Evolutionary conservation across 1,140 invertebrate genomes (phyloP).

Genomic region (silkworm (Bombyx mori)): ASM3026992v2 NC_085116.1:12123001-12123500

Average conservation of each 20-base stretch:
- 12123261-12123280: slow-evolving; percentile 66
- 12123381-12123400: background rate
- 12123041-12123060: slow-evolving; percentile 20
- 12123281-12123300: slow-evolving; percentile 56
- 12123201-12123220: slow-evolving; percentile 65
- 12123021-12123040: slow-evolving; percentile 28
- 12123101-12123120: slow-evolving; percentile 21
- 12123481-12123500: slow-evolving; percentile 1
- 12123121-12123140: slow-evolving; percentile 39
- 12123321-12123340: background rate
- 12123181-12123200: slow-evolving; percentile 69
- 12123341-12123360: background rate
- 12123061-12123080: slow-evolving; percentile 39
- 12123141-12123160: slow-evolving; percentile 45
- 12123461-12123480: background rate
- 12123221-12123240: slow-evolving; percentile 68
- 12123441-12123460: background rate
- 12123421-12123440: too few relatives aligned
- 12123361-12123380: background rate
- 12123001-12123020: slow-evolving; percentile 31
- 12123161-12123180: slow-evolving; percentile 45
- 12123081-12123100: slow-evolving; percentile 44
- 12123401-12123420: too few relatives aligned
- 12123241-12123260: slow-evolving; percentile 62
- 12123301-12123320: slow-evolving; percentile 25